Base-by-base conservation (phyloP, 2,888 invertebrate genomes). In the Pilophorus perplexus region DNA sequence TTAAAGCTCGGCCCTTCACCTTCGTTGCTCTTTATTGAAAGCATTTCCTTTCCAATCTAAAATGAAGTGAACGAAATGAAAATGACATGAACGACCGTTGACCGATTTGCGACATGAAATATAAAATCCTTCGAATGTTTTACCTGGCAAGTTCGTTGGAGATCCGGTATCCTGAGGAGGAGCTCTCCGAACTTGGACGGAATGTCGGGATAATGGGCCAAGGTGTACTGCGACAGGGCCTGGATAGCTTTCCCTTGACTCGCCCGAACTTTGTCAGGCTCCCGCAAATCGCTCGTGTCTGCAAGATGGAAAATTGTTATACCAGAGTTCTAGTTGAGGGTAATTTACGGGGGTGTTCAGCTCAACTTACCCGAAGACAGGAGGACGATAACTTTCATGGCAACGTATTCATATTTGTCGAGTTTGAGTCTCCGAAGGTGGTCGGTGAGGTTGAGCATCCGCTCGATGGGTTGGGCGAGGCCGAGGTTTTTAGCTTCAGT, bases 121-220 rank as follows among this genome's bases (percentile, higher is more conserved):
- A n/a, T n/a, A n/a, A n/a, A n/a, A n/a, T n/a, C n/a, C n/a, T n/a
- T 6, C 33, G 1, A 37, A 52, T 23, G 40, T 20, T 14, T 2
- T 22, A 38, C 89, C 83, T 93, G 93, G 79, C 95, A 95, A 73
- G 95, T 93, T 76, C 95, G 83, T 78, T 96, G 93, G 74, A 97
- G 81, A 79, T 97, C 96, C 12, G 96, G 94, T 78, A 97, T 93
- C 74, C 95, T 85, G 69, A 96, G 81, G 71, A 97, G 80, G 64
- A 97, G 80, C 79, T 96, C 95, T 42, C 95, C 95, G 77, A 95
- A 96, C 81, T 97, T 96, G 72, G 93, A 90, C 59, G 94, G 93
- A 78, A 90, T 87, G 72, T 92, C 90, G 12, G 93, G 93, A 79
- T 94, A 96, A 78, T 93, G 93, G 22, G 87, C 84, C 72, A 89